A percentile compares a stretch with the other conserved stretches of the same genome.
phyloP scores from a whole-genome alignment of 2,113 vertebrate genomes.

The Chiloscyllium plagiosum region DNA sequence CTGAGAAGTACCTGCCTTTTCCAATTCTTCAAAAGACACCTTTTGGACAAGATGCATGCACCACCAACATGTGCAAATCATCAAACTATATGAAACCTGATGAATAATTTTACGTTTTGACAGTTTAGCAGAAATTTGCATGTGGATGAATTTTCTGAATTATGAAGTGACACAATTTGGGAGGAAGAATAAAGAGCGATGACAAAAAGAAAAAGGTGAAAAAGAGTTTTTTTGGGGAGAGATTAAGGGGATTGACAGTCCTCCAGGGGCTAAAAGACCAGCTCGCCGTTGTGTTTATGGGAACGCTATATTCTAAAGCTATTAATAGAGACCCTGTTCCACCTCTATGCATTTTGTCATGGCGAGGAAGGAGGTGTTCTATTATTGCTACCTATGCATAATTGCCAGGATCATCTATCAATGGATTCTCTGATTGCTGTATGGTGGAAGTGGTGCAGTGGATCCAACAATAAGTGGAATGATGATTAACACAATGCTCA shows the following conservation, averaged over 20 bases:
- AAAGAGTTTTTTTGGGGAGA: not conserved
- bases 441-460: not conserved
- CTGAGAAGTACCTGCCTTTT: not conserved
- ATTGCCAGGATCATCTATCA: not conserved
- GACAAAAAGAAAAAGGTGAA: not conserved
- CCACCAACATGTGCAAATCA: not conserved
- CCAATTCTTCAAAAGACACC: not conserved
- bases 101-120: not conserved
- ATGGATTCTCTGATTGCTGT: not conserved
- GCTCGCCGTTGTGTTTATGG: not conserved
- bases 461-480: not conserved
- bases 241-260: not conserved
- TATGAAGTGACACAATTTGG: too few relatives aligned
- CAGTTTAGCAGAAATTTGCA: not conserved
- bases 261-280: not conserved
- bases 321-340: not conserved
- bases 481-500: not conserved
- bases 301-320: not conserved
- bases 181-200: too few relatives aligned
- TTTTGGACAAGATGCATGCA: not conserved
- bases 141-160: not conserved
- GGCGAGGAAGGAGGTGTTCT: not conserved
- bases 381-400: not conserved
- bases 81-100: not conserved
- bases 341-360: not conserved